Conservation (phyloP, 2,888 invertebrate species). For the Nymphalis polychloros region DNA sequence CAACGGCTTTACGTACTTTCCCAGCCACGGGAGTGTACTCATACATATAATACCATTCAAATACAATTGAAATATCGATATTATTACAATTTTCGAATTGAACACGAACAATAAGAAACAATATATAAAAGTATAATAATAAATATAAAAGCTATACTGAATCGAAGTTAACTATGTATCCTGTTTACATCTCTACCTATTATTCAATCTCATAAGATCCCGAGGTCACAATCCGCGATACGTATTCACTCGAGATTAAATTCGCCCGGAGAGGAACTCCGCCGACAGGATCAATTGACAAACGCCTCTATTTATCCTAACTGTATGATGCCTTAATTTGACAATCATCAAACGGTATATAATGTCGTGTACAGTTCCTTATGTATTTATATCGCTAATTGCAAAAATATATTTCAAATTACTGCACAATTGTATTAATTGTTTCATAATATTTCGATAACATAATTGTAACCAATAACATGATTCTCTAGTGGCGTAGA, state of each 20-base stretch:
- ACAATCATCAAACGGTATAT: slow-evolving; percentile 2
- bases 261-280: slow-evolving; percentile 35
- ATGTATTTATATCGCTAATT: neutral
- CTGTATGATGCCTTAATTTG: slow-evolving; percentile 23
- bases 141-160: neutral
- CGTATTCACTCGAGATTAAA: slow-evolving; percentile 27
- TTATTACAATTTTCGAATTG: no score
- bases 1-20: no score
- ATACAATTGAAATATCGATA: no score
- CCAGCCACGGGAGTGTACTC: no score
- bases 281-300: slow-evolving; percentile 33
- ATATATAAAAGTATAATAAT: neutral
- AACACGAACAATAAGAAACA: no score
- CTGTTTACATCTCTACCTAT: slow-evolving; percentile 24
- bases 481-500: no score
- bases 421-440: no score
- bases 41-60: neutral
- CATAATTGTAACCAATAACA: no score
- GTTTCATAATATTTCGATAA: no score
- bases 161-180: slow-evolving; percentile 10
- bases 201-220: slow-evolving; percentile 19
- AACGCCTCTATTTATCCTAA: slow-evolving; percentile 27
- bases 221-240: slow-evolving; percentile 27
- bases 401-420: no score
- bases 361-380: neutral